A percentile compares a stretch with the other conserved stretches of the same genome.
These are phyloP conservation scores for Montipora sp. DNA, from an alignment of 64 coral and sea anemone genomes.

Conservation along the genomic window DNA sequence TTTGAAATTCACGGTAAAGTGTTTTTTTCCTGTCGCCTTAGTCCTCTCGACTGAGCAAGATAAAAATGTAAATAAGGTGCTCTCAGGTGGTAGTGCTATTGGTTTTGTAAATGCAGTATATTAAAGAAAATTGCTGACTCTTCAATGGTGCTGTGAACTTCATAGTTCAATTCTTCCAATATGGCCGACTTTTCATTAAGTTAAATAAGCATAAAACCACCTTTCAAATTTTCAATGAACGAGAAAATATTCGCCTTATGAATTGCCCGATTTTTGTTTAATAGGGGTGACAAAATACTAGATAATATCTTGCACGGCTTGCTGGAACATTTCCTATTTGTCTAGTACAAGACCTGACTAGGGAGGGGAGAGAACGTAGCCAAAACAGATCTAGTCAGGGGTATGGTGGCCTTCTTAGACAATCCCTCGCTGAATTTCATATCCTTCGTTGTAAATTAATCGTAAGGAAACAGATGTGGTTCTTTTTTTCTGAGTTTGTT, in stretches of 20 bases:
- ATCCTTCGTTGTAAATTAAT: conserved; percentile 71
- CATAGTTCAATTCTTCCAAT: neutral
- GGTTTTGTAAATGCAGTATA: neutral
- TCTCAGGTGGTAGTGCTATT: neutral
- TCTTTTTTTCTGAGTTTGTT: neutral
- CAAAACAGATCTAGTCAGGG: neutral
- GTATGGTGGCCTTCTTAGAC: neutral
- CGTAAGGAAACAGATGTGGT: conserved; percentile 60
- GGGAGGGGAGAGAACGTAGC: neutral
- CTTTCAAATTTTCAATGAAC: too few species aligned
- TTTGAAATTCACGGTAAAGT: neutral
- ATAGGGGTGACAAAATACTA: neutral
- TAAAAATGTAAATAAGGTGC: neutral
- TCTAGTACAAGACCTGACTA: neutral
- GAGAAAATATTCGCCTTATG: neutral
- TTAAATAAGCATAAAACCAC: too few species aligned
- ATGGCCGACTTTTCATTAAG: neutral
- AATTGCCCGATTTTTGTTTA: neutral
- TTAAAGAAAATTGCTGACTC: neutral
- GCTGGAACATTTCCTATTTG: neutral
- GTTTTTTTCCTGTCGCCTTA: neutral
- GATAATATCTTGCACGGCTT: neutral
- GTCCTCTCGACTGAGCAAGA: neutral
- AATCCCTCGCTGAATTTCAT: neutral
- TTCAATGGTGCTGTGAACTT: neutral